These are phyloP conservation scores for Podarcis cretensis DNA, from an alignment of 2,113 vertebrate genomes.

Conservation along the genomic window DNA sequence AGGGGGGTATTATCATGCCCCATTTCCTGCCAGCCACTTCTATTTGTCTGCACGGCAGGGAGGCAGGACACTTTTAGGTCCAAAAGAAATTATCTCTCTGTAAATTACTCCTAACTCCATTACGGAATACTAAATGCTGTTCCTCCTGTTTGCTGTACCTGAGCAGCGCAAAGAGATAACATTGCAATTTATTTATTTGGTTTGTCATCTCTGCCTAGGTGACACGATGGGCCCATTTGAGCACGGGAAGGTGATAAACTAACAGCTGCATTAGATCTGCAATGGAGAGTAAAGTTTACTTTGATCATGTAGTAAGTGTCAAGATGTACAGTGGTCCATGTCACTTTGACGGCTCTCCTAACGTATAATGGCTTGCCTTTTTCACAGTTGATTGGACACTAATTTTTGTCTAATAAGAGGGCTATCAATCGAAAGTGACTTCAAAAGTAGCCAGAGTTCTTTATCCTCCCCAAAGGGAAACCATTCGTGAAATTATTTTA, in stretches of 20 bases:
- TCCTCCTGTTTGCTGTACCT: constrained; percentile 51
- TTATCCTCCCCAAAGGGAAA: constrained; percentile 69
- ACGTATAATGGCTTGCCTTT: constrained; percentile 71
- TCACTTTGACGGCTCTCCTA: constrained; percentile 68
- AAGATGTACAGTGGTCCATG: constrained; percentile 69
- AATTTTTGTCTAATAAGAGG: constrained; percentile 78
- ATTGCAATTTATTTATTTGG: constrained; percentile 78
- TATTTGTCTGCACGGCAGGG: constrained; percentile 75
- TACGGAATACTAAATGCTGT: constrained; percentile 73
- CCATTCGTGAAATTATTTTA: constrained; percentile 73
- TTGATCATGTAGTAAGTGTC: constrained; percentile 75
- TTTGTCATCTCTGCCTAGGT: constrained; percentile 65
- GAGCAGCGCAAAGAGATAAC: constrained; percentile 72
- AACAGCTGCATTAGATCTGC: constrained; percentile 68
- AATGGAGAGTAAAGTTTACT: constrained; percentile 70
- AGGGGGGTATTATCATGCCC: constrained; percentile 73
- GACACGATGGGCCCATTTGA: constrained; percentile 59
- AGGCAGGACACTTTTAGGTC: constrained; percentile 74
- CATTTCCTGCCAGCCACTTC: constrained; percentile 78
- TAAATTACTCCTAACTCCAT: constrained; percentile 78
- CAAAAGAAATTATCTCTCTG: constrained; percentile 76
- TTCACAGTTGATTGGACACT: constrained; percentile 71
- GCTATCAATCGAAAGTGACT: constrained; percentile 70
- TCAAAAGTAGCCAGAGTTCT: constrained; percentile 61
- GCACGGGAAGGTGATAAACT: constrained; percentile 63